A percentile compares a stretch with the other conserved stretches of the same genome.
phyloP scores from a whole-genome alignment of 1,140 invertebrate species.

The Bombus cullumanus region DNA sequence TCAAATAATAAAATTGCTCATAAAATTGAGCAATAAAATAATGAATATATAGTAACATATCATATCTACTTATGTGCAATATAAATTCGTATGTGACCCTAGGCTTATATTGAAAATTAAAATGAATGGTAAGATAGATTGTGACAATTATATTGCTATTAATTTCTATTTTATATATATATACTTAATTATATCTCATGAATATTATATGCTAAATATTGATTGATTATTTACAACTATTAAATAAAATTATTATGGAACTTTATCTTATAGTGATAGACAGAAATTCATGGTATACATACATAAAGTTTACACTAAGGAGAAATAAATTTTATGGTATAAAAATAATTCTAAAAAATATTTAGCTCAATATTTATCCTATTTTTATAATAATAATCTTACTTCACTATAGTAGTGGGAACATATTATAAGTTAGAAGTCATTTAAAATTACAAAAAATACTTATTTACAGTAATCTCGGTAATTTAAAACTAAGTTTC shows the following conservation, averaged over 20 bases:
- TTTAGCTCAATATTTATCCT: neutral
- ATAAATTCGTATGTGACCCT: neutral
- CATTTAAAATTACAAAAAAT: conserved; percentile 35
- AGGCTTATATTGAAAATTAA: neutral
- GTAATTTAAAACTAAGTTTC: neutral
- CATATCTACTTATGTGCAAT: neutral
- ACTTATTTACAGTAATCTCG: conserved; percentile 12
- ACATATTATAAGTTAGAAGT: neutral
- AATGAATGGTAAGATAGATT: neutral
- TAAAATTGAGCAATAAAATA: conserved; percentile 33
- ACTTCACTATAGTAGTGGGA: neutral
- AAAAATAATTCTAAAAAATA: neutral
- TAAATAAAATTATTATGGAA: neutral
- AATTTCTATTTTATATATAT: neutral
- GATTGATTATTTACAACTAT: neutral
- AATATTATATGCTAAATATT: neutral
- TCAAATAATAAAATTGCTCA: conserved; percentile 15
- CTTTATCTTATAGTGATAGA: neutral
- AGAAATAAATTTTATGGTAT: neutral
- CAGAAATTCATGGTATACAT: neutral
- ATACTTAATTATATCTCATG: neutral
- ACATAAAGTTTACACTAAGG: neutral
- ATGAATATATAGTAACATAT: neutral
- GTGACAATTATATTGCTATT: neutral
- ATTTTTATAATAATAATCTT: neutral